These are phyloP conservation scores for Scolanthus callimorphus DNA, from an alignment of 92 coral and sea anemone species.

Conservation along the genomic window DNA sequence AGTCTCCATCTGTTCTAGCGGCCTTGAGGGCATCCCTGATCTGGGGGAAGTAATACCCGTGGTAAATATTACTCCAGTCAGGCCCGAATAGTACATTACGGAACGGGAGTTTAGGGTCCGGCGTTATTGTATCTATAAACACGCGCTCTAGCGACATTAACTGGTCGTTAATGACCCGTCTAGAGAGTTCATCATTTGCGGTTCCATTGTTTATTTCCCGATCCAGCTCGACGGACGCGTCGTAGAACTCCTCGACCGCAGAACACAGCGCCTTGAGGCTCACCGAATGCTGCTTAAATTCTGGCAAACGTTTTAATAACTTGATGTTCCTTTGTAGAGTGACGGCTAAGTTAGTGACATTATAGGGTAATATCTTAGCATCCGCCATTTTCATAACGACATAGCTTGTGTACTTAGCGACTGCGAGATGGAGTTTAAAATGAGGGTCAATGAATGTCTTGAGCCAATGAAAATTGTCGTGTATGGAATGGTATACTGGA, in stretches of 20 bases:
- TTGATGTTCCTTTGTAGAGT: constrained; percentile 19
- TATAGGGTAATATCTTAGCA: constrained; percentile 63
- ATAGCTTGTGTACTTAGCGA: constrained; percentile 59
- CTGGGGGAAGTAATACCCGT: constrained; percentile 55
- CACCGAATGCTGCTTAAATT: constrained; percentile 29
- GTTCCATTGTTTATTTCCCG: constrained; percentile 3
- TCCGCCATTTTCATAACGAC: constrained; percentile 66
- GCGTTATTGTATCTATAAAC: constrained; percentile 50
- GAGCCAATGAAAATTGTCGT: constrained; percentile 77
- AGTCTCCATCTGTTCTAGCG: constrained; percentile 42
- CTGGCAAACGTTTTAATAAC: constrained; percentile 4
- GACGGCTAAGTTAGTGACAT: constrained; percentile 50
- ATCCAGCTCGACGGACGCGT: constrained; percentile 45
- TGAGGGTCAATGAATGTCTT: constrained; percentile 85
- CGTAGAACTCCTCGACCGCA: constrained; percentile 52
- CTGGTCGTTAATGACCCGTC: constrained; percentile 77
- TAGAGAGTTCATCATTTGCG: background rate
- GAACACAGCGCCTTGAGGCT: constrained; percentile 32
- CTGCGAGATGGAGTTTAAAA: constrained; percentile 82
- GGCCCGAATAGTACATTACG: constrained; percentile 67
- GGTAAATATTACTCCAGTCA: constrained; percentile 38
- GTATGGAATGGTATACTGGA: constrained; percentile 82
- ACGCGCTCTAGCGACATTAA: constrained; percentile 71
- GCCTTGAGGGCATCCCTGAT: constrained; percentile 28
- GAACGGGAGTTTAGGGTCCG: constrained; percentile 28